Base-by-base conservation (phyloP, 2,888 invertebrate species). In the Thecocarcelia acutangulata region DNA sequence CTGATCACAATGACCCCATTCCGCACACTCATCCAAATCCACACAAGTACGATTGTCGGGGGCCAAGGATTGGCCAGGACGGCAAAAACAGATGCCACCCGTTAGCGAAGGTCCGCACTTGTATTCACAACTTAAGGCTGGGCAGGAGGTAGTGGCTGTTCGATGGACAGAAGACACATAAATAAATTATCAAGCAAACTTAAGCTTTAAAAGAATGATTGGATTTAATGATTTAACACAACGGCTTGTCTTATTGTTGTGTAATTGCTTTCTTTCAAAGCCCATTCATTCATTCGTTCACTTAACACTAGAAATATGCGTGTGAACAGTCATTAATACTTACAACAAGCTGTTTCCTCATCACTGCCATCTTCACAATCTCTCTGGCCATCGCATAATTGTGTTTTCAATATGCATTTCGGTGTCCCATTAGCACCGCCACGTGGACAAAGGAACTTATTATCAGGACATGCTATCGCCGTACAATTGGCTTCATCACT, bases 1-100 rank as follows among this genome's bases (percentile, higher is more conserved):
- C 91, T 99, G 99, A 89, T 98, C 98, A 90, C 99, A 99, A 90
- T 93, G 96, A 48, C 97, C 97, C 97, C 97, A 97, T 91, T 97
- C 96, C 56, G 92, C 90, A 90, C 97, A 97, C 91, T 99, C 98
- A 91, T 99, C 95, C 85, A 96, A 93, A 92, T 99, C 99, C 44
- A 94, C 93, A 90, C 99, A 99, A 3, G 96, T 96, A 85, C 95
- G 93, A 88, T 97, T 96, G 89, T 97, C 96, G 5, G 94, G 91
- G 0, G 96, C 93, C n/a, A 98, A 93, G 86, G 94, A 93, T 87
- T 96, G 95, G 0, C 98, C 98, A 24, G 94, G 93, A 0, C 95
- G 94, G 91, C 99, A 99, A 80, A 94, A 95, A 91, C 99, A 99
- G 63, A 94, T 93, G 46, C 98, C 98, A 59, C 98, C 98, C 6